Evolutionary conservation across 1,140 invertebrate genomes (phyloP).

Genomic region (Archegozetes longisetosus): DNA sequence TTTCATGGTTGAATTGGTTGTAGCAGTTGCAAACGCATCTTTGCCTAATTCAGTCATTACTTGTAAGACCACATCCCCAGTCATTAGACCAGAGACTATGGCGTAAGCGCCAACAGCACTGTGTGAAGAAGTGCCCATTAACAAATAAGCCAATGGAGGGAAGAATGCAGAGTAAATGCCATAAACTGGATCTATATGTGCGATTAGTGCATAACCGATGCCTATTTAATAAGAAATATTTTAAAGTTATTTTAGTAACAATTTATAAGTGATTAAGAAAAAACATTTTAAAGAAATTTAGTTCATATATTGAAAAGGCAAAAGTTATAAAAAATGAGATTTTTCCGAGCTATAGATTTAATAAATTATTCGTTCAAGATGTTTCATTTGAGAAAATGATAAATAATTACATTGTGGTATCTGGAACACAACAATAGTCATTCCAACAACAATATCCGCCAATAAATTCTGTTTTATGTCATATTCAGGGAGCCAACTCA

Average conservation of each 20-base stretch:
- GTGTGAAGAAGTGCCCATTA: constrained; percentile 37
- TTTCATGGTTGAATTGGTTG: background rate
- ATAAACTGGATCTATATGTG: constrained; percentile 32
- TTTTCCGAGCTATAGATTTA: no score
- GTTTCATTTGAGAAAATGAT: background rate
- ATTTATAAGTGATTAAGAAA: no score
- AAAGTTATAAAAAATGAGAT: no score
- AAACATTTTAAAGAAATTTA: background rate
- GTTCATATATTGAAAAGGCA: background rate
- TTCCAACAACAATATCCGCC: constrained; percentile 36
- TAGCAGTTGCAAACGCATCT: background rate
- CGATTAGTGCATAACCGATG: constrained; percentile 35
- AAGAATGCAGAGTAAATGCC: constrained; percentile 38
- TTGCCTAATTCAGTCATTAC: background rate
- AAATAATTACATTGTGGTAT: constrained; percentile 53
- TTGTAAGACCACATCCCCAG: background rate
- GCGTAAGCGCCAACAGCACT: constrained; percentile 22
- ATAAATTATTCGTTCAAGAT: no score
- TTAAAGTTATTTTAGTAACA: no score
- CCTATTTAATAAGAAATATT: constrained; percentile 15
- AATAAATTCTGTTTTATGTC: constrained; percentile 17
- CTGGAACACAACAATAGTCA: constrained; percentile 77
- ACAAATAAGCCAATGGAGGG: constrained; percentile 34
- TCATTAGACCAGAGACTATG: constrained; percentile 13
- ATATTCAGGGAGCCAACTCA: constrained; percentile 26